These are phyloP conservation scores for Kryphioiulus occultus DNA, from an alignment of 2,888 invertebrate genomes.

Conservation along the genomic window DNA sequence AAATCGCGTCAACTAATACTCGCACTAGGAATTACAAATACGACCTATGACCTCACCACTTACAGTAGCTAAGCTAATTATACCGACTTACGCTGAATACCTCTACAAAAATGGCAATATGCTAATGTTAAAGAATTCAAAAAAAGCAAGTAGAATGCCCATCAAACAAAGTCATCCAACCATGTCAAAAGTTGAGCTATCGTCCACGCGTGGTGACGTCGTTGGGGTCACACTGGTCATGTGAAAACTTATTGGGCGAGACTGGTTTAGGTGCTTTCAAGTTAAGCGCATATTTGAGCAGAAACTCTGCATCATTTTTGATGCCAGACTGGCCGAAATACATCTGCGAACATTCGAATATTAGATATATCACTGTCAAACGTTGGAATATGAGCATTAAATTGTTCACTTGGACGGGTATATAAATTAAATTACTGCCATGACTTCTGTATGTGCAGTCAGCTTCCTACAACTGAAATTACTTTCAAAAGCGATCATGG, in stretches of 20 bases:
- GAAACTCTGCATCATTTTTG: neutral
- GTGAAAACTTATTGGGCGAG: neutral
- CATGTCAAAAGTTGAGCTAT: too few species aligned
- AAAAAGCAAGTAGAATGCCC: too few species aligned
- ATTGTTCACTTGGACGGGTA: neutral
- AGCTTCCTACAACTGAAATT: neutral
- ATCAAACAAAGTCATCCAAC: too few species aligned
- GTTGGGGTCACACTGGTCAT: neutral
- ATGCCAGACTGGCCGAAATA: neutral
- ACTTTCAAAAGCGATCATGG: neutral
- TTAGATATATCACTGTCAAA: neutral
- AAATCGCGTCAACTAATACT: neutral
- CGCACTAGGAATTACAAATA: neutral
- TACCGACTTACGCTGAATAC: too few species aligned
- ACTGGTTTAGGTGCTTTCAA: neutral
- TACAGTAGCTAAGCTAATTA: too few species aligned
- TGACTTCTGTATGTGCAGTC: neutral
- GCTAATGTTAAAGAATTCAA: too few species aligned
- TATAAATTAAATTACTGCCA: neutral
- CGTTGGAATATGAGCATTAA: neutral
- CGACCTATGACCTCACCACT: too few species aligned
- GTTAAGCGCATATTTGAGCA: neutral
- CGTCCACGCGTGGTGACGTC: neutral
- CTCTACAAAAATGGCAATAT: too few species aligned
- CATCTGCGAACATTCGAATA: neutral